These are phyloP conservation scores for Stenodera caucasica DNA, from an alignment of 2,888 invertebrate species.

Conservation along the genomic window DNA sequence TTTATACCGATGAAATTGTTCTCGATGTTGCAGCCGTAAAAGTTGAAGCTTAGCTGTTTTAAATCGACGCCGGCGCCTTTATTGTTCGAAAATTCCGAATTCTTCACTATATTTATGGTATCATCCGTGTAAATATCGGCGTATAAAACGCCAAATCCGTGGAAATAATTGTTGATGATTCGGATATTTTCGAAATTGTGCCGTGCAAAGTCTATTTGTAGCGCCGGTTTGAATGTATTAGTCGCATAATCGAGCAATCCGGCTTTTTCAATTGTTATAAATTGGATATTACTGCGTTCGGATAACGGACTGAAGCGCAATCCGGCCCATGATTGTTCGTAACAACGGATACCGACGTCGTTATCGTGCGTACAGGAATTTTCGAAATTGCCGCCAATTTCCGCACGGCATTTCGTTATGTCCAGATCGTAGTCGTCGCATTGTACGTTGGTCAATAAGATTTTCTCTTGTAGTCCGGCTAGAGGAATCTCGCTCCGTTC, in stretches of 20 bases:
- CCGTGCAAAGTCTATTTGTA: slow-evolving; percentile 84
- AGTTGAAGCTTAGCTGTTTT: slow-evolving; percentile 81
- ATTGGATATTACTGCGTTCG: slow-evolving; percentile 84
- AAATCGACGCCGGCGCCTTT: slow-evolving; percentile 87
- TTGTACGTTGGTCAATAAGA: slow-evolving; percentile 82
- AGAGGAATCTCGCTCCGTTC: slow-evolving; percentile 80
- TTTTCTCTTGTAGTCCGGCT: slow-evolving; percentile 74
- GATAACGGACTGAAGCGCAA: slow-evolving; percentile 86
- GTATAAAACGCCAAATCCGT: slow-evolving; percentile 92
- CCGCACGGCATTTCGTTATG: slow-evolving; percentile 83
- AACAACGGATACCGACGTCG: slow-evolving; percentile 87
- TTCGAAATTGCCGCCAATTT: slow-evolving; percentile 77
- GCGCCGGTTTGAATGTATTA: slow-evolving; percentile 82
- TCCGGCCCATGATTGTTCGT: slow-evolving; percentile 93
- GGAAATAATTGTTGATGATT: slow-evolving; percentile 83
- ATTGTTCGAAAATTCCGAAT: slow-evolving; percentile 83
- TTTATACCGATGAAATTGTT: slow-evolving; percentile 89
- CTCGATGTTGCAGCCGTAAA: slow-evolving; percentile 76
- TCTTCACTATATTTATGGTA: slow-evolving; percentile 77
- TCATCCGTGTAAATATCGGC: slow-evolving; percentile 90
- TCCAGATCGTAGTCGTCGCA: slow-evolving; percentile 92
- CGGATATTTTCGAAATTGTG: slow-evolving; percentile 81
- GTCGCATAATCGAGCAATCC: slow-evolving; percentile 93
- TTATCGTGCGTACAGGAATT: slow-evolving; percentile 85
- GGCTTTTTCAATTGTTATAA: slow-evolving; percentile 85